Evolutionary conservation across 2,113 vertebrate species (phyloP), one percentile per base, ranked within the genome.

Genomic region (Grus americana): DNA sequence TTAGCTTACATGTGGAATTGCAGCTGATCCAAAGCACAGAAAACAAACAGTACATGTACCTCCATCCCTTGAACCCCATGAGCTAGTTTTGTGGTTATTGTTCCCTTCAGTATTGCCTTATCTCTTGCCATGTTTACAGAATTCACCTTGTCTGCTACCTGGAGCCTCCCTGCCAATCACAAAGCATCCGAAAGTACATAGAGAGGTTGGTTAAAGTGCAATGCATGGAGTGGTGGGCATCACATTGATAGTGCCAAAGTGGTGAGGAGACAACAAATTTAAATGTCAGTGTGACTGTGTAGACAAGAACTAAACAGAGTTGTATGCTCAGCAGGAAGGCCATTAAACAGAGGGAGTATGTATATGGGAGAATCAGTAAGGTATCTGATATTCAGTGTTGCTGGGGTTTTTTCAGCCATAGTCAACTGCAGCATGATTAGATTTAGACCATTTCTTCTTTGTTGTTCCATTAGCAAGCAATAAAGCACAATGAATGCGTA

Each of bases 1-100:
- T 85, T 79, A 82, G 74, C 92, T 97, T 96, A 95, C 76, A 94
- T 88, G 91, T 95, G 89, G 62, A 95, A 66, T 95, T 93, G 90
- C 82, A 86, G 95, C 93, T 93, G 85, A 95, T 96, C 70, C 89
- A 95, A 94, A 86, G 88, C 75, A 74, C 72, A 78, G 94, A 96
- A 90, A 95, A 95, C 86, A 93, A 97, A 95, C 82, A 96, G 55
- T 66, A 59, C 62, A 22, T 63, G 46, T 23, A 82, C 40, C 86
- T 94, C 92, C 70, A 94, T 96, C 58, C 88, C 91, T 90, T 63
- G 76, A 94, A 95, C 85, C 74, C 88, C 54, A 46, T 49, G 80
- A 97, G 92, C 89, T 65, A 42, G 71, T 78, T 95, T 78, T 95
- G 95, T 72, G 93, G 81, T 94, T 95, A 49, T 50, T 82, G 46